A percentile compares a stretch with the other conserved stretches of the same genome.
Conservation (phyloP, 2,113 vertebrate species). For the Pteropus alecto region DNA sequence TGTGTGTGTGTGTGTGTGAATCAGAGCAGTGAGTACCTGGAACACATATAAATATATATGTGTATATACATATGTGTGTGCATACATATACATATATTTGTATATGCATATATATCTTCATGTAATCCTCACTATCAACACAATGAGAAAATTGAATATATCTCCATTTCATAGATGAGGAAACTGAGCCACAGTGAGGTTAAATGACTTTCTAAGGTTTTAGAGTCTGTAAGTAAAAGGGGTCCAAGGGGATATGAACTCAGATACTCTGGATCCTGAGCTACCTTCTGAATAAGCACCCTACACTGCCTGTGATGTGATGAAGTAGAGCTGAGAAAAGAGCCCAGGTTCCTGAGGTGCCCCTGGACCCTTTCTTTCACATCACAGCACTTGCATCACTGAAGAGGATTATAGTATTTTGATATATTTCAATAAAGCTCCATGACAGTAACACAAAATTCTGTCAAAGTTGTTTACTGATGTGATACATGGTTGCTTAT, state of each 20-base stretch:
- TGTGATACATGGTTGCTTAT: not conserved
- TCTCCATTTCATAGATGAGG: not conserved
- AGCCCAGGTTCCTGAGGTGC: too few species aligned
- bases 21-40: not conserved
- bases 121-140: not conserved
- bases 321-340: not conserved
- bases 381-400: not conserved
- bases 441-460: not conserved
- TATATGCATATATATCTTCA: not conserved
- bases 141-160: not conserved
- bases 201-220: not conserved
- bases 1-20: not conserved
- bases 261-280: not conserved
- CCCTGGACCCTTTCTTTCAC: too few species aligned
- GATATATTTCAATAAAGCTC: not conserved
- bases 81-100: not conserved
- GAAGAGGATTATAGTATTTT: not conserved
- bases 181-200: not conserved
- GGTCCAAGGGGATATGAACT: not conserved
- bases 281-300: not conserved
- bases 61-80: not conserved
- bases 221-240: not conserved
- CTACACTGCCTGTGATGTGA: not conserved
- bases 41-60: not conserved
- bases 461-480: not conserved